phyloP scores from a whole-genome alignment of 2,797 vertebrate genomes.

The Brotula barbata region DNA sequence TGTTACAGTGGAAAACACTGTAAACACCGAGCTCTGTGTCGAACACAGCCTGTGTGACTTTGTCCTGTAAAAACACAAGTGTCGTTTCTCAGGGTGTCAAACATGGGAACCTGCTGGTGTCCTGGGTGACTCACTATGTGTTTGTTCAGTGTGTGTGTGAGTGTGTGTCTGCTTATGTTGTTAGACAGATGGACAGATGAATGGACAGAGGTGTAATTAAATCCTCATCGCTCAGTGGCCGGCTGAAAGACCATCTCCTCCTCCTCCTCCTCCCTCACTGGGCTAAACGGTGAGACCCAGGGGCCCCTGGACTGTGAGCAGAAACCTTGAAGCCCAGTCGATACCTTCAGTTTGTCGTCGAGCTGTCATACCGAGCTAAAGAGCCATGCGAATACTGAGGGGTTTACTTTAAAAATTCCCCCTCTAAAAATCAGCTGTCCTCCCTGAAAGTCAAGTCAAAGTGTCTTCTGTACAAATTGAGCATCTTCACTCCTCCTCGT shows the following conservation, averaged over 20 bases:
- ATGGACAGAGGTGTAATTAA: slow-evolving; percentile 76
- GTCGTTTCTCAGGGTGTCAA: no score
- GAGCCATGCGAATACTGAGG: neutral
- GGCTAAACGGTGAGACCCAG: slow-evolving; percentile 5
- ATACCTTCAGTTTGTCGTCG: slow-evolving; percentile 32
- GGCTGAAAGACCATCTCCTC: slow-evolving; percentile 64
- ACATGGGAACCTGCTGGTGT: neutral
- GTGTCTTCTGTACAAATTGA: no score
- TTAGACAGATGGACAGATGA: slow-evolving; percentile 66
- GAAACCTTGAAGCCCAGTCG: slow-evolving; percentile 36
- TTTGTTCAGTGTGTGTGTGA: slow-evolving; percentile 4
- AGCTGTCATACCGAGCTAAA: slow-evolving; percentile 27
- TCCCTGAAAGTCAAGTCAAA: no score
- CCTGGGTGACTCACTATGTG: slow-evolving; percentile 1
- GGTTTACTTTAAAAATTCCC: no score
- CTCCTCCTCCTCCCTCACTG: slow-evolving; percentile 53
- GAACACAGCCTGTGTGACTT: no score
- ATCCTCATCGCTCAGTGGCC: slow-evolving; percentile 73
- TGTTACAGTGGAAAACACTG: no score
- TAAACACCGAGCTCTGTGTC: no score
- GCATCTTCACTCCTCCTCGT: no score
- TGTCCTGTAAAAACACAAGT: no score
- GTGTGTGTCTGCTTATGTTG: slow-evolving; percentile 5
- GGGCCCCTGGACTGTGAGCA: slow-evolving; percentile 36
- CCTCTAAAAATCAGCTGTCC: no score